These are phyloP conservation scores for Chelonia mydas DNA, from an alignment of 2,797 vertebrate genomes.

Conservation along the genomic window DNA sequence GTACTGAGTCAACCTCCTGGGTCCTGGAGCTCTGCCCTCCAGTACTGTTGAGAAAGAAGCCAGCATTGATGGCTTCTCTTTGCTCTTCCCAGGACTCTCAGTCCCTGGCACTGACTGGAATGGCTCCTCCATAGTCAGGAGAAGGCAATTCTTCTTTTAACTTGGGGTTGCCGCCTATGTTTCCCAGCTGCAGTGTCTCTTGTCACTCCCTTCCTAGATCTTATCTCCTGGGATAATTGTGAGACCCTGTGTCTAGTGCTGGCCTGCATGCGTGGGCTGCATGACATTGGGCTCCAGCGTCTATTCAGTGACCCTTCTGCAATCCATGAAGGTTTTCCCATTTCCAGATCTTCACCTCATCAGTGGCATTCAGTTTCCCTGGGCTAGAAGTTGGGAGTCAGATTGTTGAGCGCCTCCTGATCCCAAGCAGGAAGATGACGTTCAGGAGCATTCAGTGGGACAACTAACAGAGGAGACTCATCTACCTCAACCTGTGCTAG, in stretches of 20 bases:
- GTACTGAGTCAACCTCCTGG: not conserved
- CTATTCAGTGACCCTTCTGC: not conserved
- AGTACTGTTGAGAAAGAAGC: not conserved
- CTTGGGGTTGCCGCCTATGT: not conserved
- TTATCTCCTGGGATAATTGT: not conserved
- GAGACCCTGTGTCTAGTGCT: not conserved
- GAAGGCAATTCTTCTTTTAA: too few relatives aligned
- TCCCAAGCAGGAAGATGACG: not conserved
- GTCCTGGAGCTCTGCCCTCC: not conserved
- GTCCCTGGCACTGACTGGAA: not conserved
- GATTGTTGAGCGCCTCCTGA: not conserved
- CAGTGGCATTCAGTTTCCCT: not conserved
- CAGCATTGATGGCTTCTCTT: not conserved
- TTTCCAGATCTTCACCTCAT: not conserved
- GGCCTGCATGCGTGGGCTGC: not conserved
- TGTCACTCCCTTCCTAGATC: not conserved
- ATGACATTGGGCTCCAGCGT: not conserved
- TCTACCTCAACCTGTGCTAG: not conserved
- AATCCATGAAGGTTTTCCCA: not conserved
- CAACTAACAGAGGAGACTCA: not conserved
- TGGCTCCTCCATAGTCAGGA: not conserved
- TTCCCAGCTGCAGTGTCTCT: not conserved
- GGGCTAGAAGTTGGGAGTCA: not conserved
- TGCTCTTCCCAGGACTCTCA: not conserved
- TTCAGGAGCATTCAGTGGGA: not conserved